phyloP scores from a whole-genome alignment of 2,113 vertebrate species.

The Riparia riparia region DNA sequence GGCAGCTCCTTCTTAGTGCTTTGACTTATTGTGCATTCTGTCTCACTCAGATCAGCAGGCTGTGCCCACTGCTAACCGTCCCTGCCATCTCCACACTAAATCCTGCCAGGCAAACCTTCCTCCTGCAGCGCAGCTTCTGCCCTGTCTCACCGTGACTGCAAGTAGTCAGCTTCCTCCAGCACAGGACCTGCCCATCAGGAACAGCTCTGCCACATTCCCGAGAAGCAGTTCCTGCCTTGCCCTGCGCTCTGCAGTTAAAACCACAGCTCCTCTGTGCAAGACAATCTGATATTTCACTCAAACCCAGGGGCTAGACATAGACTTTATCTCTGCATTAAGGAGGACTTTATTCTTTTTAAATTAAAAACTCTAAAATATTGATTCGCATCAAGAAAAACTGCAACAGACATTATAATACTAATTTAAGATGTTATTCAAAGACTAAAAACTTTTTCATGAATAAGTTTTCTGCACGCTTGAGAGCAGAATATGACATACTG shows the following conservation, averaged over 20 bases:
- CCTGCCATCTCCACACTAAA: accelerated
- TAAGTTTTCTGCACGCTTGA: constrained; percentile 7
- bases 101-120: neutral
- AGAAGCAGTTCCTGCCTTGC: neutral
- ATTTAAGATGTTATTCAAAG: constrained; percentile 9
- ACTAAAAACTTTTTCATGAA: neutral
- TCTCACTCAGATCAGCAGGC: neutral
- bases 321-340: neutral
- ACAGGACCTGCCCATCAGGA: neutral
- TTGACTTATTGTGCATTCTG: neutral
- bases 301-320: neutral
- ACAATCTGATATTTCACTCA: neutral
- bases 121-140: neutral
- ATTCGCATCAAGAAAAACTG: neutral
- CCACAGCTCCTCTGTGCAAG: neutral
- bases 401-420: neutral
- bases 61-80: neutral
- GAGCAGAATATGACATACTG: neutral
- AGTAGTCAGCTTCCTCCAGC: accelerated
- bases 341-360: neutral
- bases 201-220: neutral
- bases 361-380: neutral
- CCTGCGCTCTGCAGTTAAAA: neutral
- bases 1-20: neutral
- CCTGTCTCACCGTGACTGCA: accelerated